Evolutionary conservation across 2,888 invertebrate genomes (phyloP), one percentile per base, ranked within the genome.

Genomic region (Drosophila flavopinicola): DNA sequence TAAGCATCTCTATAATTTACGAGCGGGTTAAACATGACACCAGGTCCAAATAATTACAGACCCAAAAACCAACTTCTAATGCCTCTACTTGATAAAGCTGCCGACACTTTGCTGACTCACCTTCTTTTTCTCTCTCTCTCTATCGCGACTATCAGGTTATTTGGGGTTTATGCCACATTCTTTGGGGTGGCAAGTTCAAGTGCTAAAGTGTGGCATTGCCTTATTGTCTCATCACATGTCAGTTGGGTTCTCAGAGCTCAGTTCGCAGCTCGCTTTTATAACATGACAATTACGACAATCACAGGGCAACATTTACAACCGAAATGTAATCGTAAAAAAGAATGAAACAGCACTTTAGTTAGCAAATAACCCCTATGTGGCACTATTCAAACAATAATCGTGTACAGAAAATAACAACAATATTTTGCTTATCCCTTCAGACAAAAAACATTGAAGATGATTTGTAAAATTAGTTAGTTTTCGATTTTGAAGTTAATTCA

Each of bases 1-100:
- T 69, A 78, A 80, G 84, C 84, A 85, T 86, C 82, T 79, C 57
- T 66, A 73, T 85, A 86, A 86, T 86, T 86, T 86, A 87, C 83
- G 85, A 85, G 76, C 71, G 84, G 85, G 67, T 60, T 83, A 68
- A 78, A 69, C 60, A 59, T 76, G 63, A 64, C 67, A 57, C 61
- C 25, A 41, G 65, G 35, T 29, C 58, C 77, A 75, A 72, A 82
- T 79, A 82, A 76, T 72, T 72, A 72, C 54, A 56, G 29, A 39
- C 27, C 13, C 10, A 52, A 44, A 24, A 35, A 3, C 35, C 11
- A 29, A 37, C 35, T 7, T 6, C 24, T 38, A 25, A 27, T 41
- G 23, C 33, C 15, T n/a, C 15, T 24, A 15, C 17, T 44, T 20
- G 48, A 45, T 53, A 49, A 53, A 49, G 39, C 24, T 30, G 60